Evolutionary conservation across 2,113 vertebrate species (phyloP).

Genomic region (Spermophilus dauricus): DNA sequence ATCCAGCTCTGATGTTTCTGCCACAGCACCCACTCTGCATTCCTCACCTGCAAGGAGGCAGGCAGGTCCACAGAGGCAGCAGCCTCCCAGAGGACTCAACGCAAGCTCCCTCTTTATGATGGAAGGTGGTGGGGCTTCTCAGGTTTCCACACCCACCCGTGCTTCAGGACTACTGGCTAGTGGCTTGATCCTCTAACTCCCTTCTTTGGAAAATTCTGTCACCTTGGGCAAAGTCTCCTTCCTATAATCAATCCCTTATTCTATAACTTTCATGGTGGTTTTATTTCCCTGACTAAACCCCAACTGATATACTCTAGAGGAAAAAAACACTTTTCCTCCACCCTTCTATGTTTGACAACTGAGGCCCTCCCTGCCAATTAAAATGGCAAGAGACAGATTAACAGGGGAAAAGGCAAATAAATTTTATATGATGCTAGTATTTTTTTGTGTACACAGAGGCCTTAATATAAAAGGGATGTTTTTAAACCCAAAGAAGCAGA

Average conservation of each 20-base stretch:
- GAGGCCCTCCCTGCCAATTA: not conserved
- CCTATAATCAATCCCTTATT: not conserved
- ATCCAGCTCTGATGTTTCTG: not conserved
- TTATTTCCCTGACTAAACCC: not conserved
- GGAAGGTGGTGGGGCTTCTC: not conserved
- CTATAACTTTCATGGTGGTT: not conserved
- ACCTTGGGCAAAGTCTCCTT: not conserved
- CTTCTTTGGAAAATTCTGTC: not conserved
- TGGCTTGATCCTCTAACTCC: not conserved
- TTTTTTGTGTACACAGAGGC: not conserved
- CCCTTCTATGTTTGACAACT: not conserved
- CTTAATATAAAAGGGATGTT: not conserved
- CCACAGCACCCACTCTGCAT: not conserved
- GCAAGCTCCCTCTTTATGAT: not conserved
- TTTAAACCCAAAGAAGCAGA: not conserved
- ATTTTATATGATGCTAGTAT: not conserved
- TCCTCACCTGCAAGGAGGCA: not conserved
- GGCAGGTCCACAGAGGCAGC: not conserved
- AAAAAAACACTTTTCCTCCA: not conserved
- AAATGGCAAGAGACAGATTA: not conserved
- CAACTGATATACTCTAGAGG: not conserved
- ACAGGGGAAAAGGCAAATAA: not conserved
- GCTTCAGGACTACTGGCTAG: not conserved
- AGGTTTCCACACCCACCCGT: not conserved
- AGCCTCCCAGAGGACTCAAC: not conserved